These are phyloP conservation scores for Scomber japonicus DNA, from an alignment of 2,113 vertebrate genomes.

Conservation along the genomic window DNA sequence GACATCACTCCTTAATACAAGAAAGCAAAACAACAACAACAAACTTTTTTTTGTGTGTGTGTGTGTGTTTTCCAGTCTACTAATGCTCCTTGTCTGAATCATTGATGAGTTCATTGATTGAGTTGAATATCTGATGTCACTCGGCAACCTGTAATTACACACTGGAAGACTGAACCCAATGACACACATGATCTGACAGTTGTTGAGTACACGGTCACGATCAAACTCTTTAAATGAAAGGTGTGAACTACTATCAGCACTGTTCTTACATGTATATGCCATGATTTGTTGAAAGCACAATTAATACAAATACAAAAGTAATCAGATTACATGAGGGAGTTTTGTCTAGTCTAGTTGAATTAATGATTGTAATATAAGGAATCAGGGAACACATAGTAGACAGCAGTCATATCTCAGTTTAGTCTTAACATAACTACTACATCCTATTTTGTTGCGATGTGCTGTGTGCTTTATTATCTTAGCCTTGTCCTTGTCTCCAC, in stretches of 20 bases:
- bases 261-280: not conserved
- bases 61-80: not conserved
- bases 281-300: not conserved
- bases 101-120: slow-evolving; percentile 69
- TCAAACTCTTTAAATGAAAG: not conserved
- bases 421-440: not conserved
- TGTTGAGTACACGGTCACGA: not conserved
- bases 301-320: not conserved
- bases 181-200: not conserved
- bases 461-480: not conserved
- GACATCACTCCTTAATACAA: not conserved
- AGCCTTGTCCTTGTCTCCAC: slow-evolving; percentile 56
- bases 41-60: not conserved
- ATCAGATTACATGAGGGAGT: not conserved
- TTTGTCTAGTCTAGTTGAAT: not conserved
- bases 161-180: not conserved
- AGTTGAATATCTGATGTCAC: slow-evolving; percentile 43
- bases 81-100: slow-evolving; percentile 58
- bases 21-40: not conserved
- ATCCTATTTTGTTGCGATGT: accelerated
- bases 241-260: not conserved
- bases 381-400: not conserved
- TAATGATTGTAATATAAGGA: not conserved
- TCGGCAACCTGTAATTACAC: slow-evolving; percentile 18
- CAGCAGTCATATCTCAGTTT: not conserved